Evolutionary conservation across 2,797 vertebrate genomes (phyloP).

Genomic region (Oryzias dopingdopingensis): DNA sequence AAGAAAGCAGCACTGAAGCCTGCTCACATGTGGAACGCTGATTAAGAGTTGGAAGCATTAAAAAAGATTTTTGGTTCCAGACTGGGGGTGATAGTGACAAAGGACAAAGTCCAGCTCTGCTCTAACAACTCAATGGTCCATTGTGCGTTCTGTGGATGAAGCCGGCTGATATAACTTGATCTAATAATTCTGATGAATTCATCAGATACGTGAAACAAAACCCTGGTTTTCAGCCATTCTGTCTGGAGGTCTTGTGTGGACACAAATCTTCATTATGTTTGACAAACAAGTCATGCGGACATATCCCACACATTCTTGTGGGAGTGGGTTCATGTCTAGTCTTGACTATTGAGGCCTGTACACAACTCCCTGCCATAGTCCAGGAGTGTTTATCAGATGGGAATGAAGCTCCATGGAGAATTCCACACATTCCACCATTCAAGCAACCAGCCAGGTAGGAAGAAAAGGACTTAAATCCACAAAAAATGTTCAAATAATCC

Average conservation of each 20-base stretch:
- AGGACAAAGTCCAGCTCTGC: constrained; percentile 65
- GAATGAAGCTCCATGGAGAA: constrained; percentile 63
- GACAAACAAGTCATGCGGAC: constrained; percentile 51
- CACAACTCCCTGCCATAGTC: constrained; percentile 37
- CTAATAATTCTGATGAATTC: constrained; percentile 39
- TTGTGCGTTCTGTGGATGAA: constrained; percentile 51
- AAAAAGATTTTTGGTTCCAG: constrained; percentile 70
- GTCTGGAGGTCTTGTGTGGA: constrained; percentile 25
- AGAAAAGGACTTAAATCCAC: constrained; percentile 15
- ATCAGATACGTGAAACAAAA: constrained; percentile 22
- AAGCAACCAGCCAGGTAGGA: constrained; percentile 35
- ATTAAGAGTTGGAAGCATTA: too few relatives aligned
- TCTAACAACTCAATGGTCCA: constrained; percentile 53
- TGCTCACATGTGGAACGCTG: too few relatives aligned
- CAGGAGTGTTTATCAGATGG: constrained; percentile 71
- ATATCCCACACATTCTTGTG: constrained; percentile 59
- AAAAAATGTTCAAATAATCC: constrained; percentile 12
- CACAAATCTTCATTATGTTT: constrained; percentile 32
- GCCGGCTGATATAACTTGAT: constrained; percentile 31
- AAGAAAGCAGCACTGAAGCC: too few relatives aligned
- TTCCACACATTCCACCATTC: constrained; percentile 72
- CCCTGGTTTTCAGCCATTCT: constrained; percentile 24
- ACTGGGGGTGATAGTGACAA: constrained; percentile 45
- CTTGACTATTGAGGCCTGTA: constrained; percentile 43
- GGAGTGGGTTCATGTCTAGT: constrained; percentile 59